Base-by-base conservation (phyloP, 2,888 invertebrate genomes). In the Cynaeus angustus region DNA sequence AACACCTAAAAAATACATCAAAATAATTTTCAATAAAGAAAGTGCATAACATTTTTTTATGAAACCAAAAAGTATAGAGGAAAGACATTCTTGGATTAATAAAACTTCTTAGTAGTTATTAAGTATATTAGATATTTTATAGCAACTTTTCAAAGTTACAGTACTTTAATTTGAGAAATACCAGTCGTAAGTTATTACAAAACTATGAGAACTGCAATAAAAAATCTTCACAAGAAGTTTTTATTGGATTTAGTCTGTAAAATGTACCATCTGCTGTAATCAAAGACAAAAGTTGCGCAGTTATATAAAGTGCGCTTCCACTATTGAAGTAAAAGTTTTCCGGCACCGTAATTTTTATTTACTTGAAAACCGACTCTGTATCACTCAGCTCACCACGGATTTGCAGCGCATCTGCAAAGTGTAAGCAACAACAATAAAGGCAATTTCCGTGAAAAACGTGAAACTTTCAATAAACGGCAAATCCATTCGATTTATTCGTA, bases 361-460 rank as follows among this genome's bases (percentile, higher is more conserved):
- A 37, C 38, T 55, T 21, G 33, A 33, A 55, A 56, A 38, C 55
- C 2, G 33, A 38, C 55, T 56, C 56, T 12, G 38, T 56, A 56
- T 56, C 43, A 43, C 43, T 56, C 43, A 56, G 21, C 56, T 55
- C 16, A 43, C 16, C 26, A 38, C 5, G 43, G 56, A 28, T 56
- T 43, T 43, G 21, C 16, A 56, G 26, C 26, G 43, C 56, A 56
- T 56, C 53, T 43, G 12, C 9, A 14, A 53, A 38, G 30, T 55
- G 55, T 21, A 21, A 16, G 37, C 37, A 43, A 56, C 43, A 56
- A 37, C 55, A 55, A 55, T 55, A 16, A 55, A 21, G 28, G 12
- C 50, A 50, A 55, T 38, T 12, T 12, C 55, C 26, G 41, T 26
- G 12, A 56, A 56, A 26, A 38, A 26, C 37, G 43, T 7, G 43